A percentile compares a stretch with the other conserved stretches of the same genome.
Evolutionary conservation across 2,113 vertebrate species (phyloP).

Genomic region (Oryzias javanicus): DNA sequence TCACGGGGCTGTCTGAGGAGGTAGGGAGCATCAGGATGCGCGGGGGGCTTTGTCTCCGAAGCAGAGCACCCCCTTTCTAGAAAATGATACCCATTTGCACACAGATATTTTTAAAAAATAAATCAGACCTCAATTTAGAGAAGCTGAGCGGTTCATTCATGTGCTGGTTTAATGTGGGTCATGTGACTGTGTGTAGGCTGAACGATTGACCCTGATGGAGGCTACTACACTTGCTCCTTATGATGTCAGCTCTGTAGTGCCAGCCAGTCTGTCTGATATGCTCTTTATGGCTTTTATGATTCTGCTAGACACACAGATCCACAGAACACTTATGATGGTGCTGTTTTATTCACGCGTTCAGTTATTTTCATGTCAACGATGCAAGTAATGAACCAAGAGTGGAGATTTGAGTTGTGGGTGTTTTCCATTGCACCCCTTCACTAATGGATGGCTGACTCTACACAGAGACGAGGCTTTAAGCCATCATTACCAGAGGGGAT

Average conservation of each 20-base stretch:
- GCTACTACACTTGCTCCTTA: conserved; percentile 35
- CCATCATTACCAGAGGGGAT: conserved; percentile 68
- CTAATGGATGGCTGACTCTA: conserved; percentile 61
- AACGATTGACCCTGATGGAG: conserved; percentile 37
- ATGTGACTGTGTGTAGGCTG: conserved; percentile 9
- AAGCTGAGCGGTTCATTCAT: conserved; percentile 11
- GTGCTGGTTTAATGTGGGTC: conserved; percentile 43
- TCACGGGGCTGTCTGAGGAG: conserved; percentile 76
- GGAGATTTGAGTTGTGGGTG: conserved; percentile 14
- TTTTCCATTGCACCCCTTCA: conserved; percentile 13
- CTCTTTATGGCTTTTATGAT: conserved; percentile 44
- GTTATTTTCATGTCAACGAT: background rate
- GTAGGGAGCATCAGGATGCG: conserved; percentile 71
- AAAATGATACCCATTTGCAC: conserved; percentile 6
- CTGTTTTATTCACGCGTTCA: conserved; percentile 11
- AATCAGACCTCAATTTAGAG: conserved; percentile 39
- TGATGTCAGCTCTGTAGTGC: conserved; percentile 48
- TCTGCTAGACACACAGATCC: conserved; percentile 37
- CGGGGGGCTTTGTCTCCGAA: conserved; percentile 74
- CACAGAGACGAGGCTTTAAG: conserved; percentile 43
- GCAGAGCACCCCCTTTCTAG: conserved; percentile 29
- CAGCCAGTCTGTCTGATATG: conserved; percentile 65
- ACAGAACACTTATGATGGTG: conserved; percentile 31
- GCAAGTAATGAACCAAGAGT: background rate
- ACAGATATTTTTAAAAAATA: conserved; percentile 28